A percentile compares a stretch with the other conserved stretches of the same genome.
Evolutionary conservation across 1,140 invertebrate species (phyloP).

Genomic region (Platyscapa corneri): DNA sequence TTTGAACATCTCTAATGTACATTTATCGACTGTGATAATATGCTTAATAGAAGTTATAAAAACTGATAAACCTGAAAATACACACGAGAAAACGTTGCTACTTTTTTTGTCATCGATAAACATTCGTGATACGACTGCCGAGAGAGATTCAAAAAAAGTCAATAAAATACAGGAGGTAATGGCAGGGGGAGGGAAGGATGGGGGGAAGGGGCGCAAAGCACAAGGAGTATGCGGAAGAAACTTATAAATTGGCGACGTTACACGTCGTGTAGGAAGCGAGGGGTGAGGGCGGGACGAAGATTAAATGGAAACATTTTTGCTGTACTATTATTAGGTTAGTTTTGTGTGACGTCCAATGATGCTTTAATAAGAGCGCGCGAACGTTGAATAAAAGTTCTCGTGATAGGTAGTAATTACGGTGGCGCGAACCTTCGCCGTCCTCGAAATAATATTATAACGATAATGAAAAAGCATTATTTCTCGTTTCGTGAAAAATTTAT

Average conservation of each 20-base stretch:
- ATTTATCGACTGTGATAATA: too few relatives aligned
- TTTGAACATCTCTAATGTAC: too few relatives aligned
- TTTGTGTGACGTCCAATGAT: slow-evolving; percentile 26
- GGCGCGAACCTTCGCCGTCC: background rate
- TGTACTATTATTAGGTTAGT: slow-evolving; percentile 30
- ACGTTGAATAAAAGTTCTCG: slow-evolving; percentile 25
- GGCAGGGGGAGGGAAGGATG: too few relatives aligned
- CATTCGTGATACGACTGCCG: too few relatives aligned
- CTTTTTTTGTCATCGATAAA: too few relatives aligned
- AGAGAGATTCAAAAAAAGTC: too few relatives aligned
- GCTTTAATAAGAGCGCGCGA: slow-evolving; percentile 25
- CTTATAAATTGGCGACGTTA: background rate
- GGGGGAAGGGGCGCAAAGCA: background rate
- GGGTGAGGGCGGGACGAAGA: background rate
- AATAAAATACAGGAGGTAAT: too few relatives aligned
- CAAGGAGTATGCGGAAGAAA: background rate
- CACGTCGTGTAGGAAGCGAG: background rate
- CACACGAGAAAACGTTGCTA: too few relatives aligned
- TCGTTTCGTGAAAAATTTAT: too few relatives aligned
- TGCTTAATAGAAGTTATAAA: too few relatives aligned
- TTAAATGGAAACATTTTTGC: background rate
- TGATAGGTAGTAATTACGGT: slow-evolving; percentile 16
- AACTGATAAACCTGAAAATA: too few relatives aligned
- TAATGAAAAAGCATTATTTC: slow-evolving; percentile 37
- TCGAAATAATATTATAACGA: slow-evolving; percentile 11